A percentile compares a stretch with the other conserved stretches of the same genome.
Evolutionary conservation across 2,113 vertebrate genomes (phyloP).

Genomic region (Ammospiza caudacuta): DNA sequence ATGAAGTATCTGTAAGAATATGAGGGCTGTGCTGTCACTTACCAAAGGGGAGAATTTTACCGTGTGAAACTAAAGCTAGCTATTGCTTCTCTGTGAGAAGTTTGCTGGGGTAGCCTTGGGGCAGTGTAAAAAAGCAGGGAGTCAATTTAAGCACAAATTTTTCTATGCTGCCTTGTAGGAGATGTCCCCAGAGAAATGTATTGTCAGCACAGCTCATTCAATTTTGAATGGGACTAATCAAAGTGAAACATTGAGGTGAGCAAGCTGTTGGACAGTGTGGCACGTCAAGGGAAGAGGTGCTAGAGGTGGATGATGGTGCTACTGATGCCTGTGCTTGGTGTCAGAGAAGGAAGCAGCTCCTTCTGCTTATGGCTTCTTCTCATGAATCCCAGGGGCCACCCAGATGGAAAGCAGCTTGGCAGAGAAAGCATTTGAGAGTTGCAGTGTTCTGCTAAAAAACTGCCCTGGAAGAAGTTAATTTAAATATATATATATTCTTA

Average conservation of each 20-base stretch:
- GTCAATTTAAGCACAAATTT: background rate
- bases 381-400: background rate
- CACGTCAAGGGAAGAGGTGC: background rate
- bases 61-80: background rate
- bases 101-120: background rate
- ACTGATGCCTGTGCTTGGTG: background rate
- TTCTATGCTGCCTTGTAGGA: background rate
- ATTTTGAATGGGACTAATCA: background rate
- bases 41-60: background rate
- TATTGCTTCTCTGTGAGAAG: background rate
- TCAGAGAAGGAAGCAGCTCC: background rate
- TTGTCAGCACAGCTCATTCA: background rate
- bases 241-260: background rate
- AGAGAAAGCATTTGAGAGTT: background rate
- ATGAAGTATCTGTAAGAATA: background rate
- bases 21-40: background rate
- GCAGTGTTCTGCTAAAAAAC: background rate
- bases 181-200: background rate
- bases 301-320: background rate
- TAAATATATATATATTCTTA: background rate
- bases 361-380: background rate
- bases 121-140: background rate
- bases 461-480: background rate
- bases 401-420: background rate
- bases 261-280: background rate